Conservation (phyloP, 2,113 vertebrate genomes). For the Mesocricetus auratus region DNA sequence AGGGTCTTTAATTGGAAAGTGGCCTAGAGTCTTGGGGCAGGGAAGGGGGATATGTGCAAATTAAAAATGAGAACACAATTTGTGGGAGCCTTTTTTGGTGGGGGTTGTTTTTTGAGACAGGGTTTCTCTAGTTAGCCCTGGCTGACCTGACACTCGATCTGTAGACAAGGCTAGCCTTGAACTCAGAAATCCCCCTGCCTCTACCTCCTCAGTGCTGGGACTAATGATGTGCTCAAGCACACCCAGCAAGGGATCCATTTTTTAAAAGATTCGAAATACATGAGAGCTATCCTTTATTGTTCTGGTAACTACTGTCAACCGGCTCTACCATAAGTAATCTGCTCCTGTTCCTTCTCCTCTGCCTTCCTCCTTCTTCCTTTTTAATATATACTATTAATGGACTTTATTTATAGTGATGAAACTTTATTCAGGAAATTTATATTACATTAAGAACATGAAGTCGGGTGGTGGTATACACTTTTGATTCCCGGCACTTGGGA, state of each 20-base stretch:
- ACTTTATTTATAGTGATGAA: background rate
- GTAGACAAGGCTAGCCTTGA: background rate
- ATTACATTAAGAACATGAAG: conserved; percentile 11
- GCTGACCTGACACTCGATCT: background rate
- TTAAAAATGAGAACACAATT: conserved; percentile 27
- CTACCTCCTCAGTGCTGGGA: background rate
- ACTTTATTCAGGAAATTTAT: background rate
- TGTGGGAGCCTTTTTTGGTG: background rate
- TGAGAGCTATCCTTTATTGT: background rate
- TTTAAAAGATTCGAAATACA: background rate
- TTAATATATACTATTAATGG: background rate
- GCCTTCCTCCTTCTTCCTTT: background rate
- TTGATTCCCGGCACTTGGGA: background rate
- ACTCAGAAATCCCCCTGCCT: background rate
- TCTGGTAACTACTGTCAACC: background rate
- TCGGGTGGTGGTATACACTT: background rate
- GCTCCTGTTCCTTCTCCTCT: background rate
- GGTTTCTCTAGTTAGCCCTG: background rate
- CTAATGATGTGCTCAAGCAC: background rate
- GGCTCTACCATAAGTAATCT: background rate
- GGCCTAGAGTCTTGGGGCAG: background rate
- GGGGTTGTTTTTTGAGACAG: background rate
- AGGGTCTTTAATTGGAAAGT: background rate
- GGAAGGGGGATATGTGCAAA: conserved; percentile 10
- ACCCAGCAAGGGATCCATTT: background rate